Conservation (phyloP, 2,797 vertebrate species). For the Chelon auratus region DNA sequence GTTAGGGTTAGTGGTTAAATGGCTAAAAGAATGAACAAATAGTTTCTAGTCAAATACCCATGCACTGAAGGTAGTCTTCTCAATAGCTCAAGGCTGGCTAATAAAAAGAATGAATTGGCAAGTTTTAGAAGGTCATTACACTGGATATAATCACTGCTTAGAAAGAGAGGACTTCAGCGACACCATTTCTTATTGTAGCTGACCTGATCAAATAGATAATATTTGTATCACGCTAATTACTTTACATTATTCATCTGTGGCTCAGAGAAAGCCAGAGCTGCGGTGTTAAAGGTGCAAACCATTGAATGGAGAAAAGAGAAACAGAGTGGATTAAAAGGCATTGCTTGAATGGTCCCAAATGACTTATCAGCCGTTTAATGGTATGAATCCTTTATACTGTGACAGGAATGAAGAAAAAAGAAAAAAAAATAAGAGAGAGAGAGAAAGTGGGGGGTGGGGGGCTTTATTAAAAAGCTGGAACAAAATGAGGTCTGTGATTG, state of each 20-base stretch:
- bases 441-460: background rate
- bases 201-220: slow-evolving; percentile 69
- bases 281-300: slow-evolving; percentile 58
- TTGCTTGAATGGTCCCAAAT: slow-evolving; percentile 62
- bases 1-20: slow-evolving; percentile 6
- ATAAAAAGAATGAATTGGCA: slow-evolving; percentile 21
- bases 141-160: slow-evolving; percentile 30
- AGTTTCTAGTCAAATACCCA: background rate
- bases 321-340: slow-evolving; percentile 56
- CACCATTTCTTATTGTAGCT: slow-evolving; percentile 54
- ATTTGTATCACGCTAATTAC: slow-evolving; percentile 68
- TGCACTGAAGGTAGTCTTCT: slow-evolving; percentile 16
- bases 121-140: slow-evolving; percentile 42
- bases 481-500: slow-evolving; percentile 77
- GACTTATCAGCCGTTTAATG: slow-evolving; percentile 74
- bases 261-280: slow-evolving; percentile 42
- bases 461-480: slow-evolving; percentile 71
- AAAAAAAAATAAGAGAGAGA: background rate
- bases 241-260: slow-evolving; percentile 68
- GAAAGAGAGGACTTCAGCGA: slow-evolving; percentile 25
- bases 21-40: slow-evolving; percentile 7
- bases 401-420: slow-evolving; percentile 55
- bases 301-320: slow-evolving; percentile 49
- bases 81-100: slow-evolving; percentile 4
- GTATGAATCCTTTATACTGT: slow-evolving; percentile 63